Evolutionary conservation across 2,113 vertebrate genomes (phyloP).

Genomic region (Callochromis pleurospilus): DNA sequence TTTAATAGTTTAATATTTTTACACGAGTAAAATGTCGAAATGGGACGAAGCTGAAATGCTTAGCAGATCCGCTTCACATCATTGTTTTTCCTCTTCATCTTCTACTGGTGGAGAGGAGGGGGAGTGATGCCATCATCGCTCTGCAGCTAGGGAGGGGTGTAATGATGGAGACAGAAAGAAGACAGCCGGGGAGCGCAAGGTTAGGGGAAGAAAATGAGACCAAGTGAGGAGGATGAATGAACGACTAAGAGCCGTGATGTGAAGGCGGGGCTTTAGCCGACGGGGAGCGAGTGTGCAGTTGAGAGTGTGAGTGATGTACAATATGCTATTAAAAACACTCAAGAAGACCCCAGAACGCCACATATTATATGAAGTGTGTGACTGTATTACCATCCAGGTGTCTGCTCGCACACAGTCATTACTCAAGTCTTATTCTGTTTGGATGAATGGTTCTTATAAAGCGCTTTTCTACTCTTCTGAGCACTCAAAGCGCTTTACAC

Average conservation of each 20-base stretch:
- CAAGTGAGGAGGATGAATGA: not conserved
- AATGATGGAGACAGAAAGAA: not conserved
- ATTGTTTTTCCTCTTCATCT: not conserved
- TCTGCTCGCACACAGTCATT: not conserved
- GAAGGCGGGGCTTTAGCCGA: not conserved
- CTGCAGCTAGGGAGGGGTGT: not conserved
- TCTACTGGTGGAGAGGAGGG: not conserved
- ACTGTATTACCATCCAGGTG: not conserved
- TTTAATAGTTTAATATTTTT: not conserved
- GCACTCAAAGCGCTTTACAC: not conserved
- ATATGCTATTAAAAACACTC: not conserved
- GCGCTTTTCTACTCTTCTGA: not conserved
- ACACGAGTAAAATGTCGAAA: not conserved
- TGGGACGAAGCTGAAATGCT: not conserved
- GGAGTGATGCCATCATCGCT: not conserved
- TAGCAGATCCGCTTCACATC: not conserved
- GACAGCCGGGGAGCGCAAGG: not conserved
- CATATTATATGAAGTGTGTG: not conserved
- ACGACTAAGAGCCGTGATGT: not conserved
- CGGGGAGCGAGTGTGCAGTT: not conserved
- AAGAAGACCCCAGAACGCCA: not conserved
- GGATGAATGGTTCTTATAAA: accelerated
- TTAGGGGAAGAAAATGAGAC: not conserved
- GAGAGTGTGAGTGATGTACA: not conserved
- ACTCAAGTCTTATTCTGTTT: not conserved